Base-by-base conservation (phyloP, 1,140 invertebrate species). In the Halesus radiatus region DNA sequence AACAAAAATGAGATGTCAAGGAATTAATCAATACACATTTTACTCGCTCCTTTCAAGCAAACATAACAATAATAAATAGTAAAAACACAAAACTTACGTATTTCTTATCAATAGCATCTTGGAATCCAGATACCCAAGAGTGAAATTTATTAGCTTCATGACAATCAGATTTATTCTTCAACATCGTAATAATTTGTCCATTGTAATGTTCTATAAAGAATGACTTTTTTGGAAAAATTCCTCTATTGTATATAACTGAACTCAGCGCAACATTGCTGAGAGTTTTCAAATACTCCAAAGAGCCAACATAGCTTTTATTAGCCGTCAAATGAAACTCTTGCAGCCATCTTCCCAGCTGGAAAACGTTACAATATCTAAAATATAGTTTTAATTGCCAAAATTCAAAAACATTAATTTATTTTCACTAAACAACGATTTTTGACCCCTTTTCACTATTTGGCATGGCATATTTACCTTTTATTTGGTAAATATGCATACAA, bases 81-180 rank as follows among this genome's bases (percentile, higher is more conserved):
- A 45, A 45, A 45, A 45, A 56, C n/a, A 56, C 54, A 7, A 18
- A 56, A 60, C 58, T 60, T 60, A 60, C 58, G 26, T 60, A 60
- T 60, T 60, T 60, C 22, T 60, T 60, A 20, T 60, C 58, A 15
- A 60, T 60, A 23, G 58, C 58, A 23, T 60, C 58, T 10, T 60
- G 58, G 10, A 60, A 60, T 26, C 58, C 58, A 1, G 10, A 8
- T 13, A 60, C 22, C 58, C 58, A 60, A 22, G 58, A 22, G 15
- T 60, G 13, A 7, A 60, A 18, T 60, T 0, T 15, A 60, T 60
- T 60, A 3, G 58, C 58, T 23, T 60, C 58, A 4, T 4, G 58
- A 8, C 13, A 60, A 20, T 26, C 23, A 26, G n/a, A 20, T 23
- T 60, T 60, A 15, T 26, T 7, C 20, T 26, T 60, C 13, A 60